Evolutionary conservation across 2,888 invertebrate species (phyloP), one percentile per base, ranked within the genome.

Genomic region (Horisme vitalbata): DNA sequence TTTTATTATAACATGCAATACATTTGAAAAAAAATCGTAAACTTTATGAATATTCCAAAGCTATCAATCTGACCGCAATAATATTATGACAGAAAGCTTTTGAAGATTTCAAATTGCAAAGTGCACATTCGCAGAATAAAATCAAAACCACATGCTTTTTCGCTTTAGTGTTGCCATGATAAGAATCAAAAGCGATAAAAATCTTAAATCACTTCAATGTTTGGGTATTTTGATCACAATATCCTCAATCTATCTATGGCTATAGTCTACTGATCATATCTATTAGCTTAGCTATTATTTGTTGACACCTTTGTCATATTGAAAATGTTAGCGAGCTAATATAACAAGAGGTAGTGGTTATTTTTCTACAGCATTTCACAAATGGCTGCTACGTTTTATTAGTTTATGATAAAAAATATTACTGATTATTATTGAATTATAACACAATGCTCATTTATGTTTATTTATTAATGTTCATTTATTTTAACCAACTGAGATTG

Each of bases 191-290:
- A 26, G 33, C 28, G 45, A 52, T 53, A 35, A 38, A 45, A 41
- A 13, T 51, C 51, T 9, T 58, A 43, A 60, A 69, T 75, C 55
- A 41, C 49, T 41, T 53, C 57, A 55, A 62, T 77, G 68, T 79
- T 79, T 75, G 68, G 52, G 65, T 71, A 68, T 74, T 76, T 71
- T 74, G 78, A 82, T 83, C 83, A 67, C 81, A 73, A 59, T 73
- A 76, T 80, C 83, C 80, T 64, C 79, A 73, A 59, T 58, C 41
- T 32, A 33, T 67, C 59, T 60, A 65, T 65, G 48, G 46, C 45
- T 43, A 44, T 56, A 49, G 33, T 56, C 55, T 20, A 36, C 8
- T 41, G 72, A 79, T 78, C 50, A 63, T 72, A 75, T 75, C 73
- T 63, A 58, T 18, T 61, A 54, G 62, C 60, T 65, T 62, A 61